A percentile compares a stretch with the other conserved stretches of the same genome.
These are phyloP conservation scores for Piprites chloris DNA, from an alignment of 2,113 vertebrate genomes.

Conservation along the genomic window DNA sequence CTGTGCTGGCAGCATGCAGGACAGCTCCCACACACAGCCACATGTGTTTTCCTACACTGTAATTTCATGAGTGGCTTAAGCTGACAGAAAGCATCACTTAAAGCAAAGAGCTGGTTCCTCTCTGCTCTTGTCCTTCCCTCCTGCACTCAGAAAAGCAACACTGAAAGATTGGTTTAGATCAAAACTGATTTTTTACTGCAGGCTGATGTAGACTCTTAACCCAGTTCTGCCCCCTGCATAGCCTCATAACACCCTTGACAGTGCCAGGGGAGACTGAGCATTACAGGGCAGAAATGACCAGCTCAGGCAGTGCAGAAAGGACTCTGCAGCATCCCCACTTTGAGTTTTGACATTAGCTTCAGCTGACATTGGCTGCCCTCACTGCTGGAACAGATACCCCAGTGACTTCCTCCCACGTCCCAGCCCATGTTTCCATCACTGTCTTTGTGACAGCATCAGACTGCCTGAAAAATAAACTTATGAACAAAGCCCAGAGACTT, in stretches of 20 bases:
- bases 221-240: background rate
- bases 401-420: background rate
- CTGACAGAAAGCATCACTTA: background rate
- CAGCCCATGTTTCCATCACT: fast-evolving
- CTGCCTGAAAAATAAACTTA: background rate
- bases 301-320: fast-evolving
- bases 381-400: background rate
- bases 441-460: background rate
- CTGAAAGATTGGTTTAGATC: background rate
- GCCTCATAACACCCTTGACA: background rate
- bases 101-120: background rate
- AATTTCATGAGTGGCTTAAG: background rate
- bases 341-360: background rate
- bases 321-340: background rate
- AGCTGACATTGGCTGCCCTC: background rate
- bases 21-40: background rate
- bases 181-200: background rate
- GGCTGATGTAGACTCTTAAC: background rate
- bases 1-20: background rate
- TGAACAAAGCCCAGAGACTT: background rate
- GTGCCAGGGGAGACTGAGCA: background rate
- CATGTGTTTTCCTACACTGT: background rate
- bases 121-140: background rate
- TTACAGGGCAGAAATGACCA: background rate
- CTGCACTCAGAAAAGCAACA: background rate